phyloP scores from a whole-genome alignment of 2,888 invertebrate species.

The Clitarchus hookeri region DNA sequence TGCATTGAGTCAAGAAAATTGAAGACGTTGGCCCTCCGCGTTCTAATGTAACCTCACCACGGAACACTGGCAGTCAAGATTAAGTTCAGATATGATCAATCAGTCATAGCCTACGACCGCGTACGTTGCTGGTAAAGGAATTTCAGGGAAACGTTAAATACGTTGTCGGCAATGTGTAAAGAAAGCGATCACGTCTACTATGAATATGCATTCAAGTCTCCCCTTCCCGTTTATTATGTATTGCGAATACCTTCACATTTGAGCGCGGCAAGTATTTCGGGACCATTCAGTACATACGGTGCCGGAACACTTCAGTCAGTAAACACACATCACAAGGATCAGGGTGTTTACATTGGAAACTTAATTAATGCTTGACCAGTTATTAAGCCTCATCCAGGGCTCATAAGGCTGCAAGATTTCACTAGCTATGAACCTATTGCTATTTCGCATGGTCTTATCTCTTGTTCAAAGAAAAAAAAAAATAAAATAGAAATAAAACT shows the following conservation, averaged over 20 bases:
- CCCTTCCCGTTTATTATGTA: not conserved
- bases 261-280: not conserved
- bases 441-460: not conserved
- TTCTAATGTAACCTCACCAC: too few relatives aligned
- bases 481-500: not conserved
- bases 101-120: too few relatives aligned
- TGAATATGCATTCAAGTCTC: too few relatives aligned
- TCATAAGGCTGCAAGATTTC: not conserved
- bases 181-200: too few relatives aligned
- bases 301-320: conserved; percentile 4
- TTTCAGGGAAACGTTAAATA: too few relatives aligned
- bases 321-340: conserved; percentile 7
- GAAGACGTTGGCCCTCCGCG: too few relatives aligned
- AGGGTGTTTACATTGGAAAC: conserved; percentile 37
- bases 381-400: conserved; percentile 26
- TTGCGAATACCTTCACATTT: not conserved
- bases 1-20: too few relatives aligned
- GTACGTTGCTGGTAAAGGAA: too few relatives aligned
- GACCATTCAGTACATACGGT: not conserved
- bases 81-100: too few relatives aligned
- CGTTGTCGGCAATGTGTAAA: too few relatives aligned
- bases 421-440: not conserved
- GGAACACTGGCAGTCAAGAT: too few relatives aligned
- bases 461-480: not conserved
- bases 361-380: conserved; percentile 30